phyloP scores from a whole-genome alignment of 2,888 invertebrate genomes.

The Leptopilina syphax region DNA sequence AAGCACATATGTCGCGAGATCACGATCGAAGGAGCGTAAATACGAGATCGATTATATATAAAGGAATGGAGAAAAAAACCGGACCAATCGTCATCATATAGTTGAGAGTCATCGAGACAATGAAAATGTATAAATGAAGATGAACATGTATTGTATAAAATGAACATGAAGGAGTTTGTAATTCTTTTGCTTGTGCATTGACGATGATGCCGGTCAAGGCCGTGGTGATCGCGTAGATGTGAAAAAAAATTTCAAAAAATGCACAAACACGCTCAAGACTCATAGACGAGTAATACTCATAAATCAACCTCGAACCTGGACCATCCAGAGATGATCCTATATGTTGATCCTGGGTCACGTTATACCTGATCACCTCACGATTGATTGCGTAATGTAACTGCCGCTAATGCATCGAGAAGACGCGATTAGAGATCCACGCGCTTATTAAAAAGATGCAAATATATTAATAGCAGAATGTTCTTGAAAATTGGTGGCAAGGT shows the following conservation, averaged over 20 bases:
- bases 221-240: neutral
- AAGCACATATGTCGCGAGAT: conserved; percentile 23
- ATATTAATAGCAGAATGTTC: conserved; percentile 43
- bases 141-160: conserved; percentile 12
- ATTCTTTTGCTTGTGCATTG: neutral
- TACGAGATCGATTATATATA: conserved; percentile 19
- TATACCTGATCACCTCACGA: conserved; percentile 58
- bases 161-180: neutral
- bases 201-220: conserved; percentile 22
- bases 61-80: neutral
- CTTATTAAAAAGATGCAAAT: conserved; percentile 13
- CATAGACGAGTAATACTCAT: neutral
- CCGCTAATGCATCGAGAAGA: conserved; percentile 18
- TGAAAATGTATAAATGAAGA: conserved; percentile 7
- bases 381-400: conserved; percentile 54
- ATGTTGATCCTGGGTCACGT: conserved; percentile 48
- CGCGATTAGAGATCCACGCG: neutral
- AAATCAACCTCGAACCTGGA: conserved; percentile 38
- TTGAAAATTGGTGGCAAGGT: conserved; percentile 24
- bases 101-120: neutral
- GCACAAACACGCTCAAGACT: conserved; percentile 22
- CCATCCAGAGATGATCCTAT: conserved; percentile 31
- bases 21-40: conserved; percentile 15
- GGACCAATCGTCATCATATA: neutral
- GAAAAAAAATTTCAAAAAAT: conserved; percentile 22